Percentiles rank a stretch among this genome's conserved stretches.
Evolutionary conservation across 2,113 vertebrate genomes (phyloP).

Genomic region (Atherinomorus stipes): DNA sequence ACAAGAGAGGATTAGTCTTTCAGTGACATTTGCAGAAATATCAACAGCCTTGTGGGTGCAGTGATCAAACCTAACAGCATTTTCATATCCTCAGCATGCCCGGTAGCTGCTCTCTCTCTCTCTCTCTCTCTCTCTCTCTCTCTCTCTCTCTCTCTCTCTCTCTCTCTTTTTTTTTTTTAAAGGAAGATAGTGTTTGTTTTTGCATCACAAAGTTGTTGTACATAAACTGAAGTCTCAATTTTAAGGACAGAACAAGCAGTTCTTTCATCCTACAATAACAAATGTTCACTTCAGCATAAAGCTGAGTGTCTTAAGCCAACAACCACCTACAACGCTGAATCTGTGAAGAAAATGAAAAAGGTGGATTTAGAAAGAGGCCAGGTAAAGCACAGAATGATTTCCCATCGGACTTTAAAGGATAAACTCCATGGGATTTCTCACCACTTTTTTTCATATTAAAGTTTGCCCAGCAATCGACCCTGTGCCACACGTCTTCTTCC

Average conservation of each 20-base stretch:
- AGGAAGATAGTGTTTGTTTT: background rate
- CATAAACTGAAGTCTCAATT: background rate
- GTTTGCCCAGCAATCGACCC: conserved; percentile 56
- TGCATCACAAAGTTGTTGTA: background rate
- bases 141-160: too few species aligned
- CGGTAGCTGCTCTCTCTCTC: too few species aligned
- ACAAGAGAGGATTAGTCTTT: too few species aligned
- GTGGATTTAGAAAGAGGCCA: conserved; percentile 44
- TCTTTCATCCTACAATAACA: conserved; percentile 10
- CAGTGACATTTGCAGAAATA: background rate
- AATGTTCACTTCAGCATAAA: background rate
- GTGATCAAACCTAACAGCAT: background rate
- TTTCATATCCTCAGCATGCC: background rate
- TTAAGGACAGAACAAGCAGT: background rate
- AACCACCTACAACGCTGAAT: conserved; percentile 1
- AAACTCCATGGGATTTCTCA: conserved; percentile 47
- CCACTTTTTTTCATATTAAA: conserved; percentile 24
- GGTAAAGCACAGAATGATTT: conserved; percentile 55
- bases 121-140: too few species aligned
- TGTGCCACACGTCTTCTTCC: conserved; percentile 38
- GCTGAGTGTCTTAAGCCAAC: background rate
- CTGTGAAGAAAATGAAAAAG: conserved; percentile 18
- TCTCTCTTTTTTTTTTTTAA: background rate
- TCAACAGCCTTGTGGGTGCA: background rate
- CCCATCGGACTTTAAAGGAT: conserved; percentile 30